Conservation (phyloP, 2,888 invertebrate genomes). For the Psococerastis gibbosa region DNA sequence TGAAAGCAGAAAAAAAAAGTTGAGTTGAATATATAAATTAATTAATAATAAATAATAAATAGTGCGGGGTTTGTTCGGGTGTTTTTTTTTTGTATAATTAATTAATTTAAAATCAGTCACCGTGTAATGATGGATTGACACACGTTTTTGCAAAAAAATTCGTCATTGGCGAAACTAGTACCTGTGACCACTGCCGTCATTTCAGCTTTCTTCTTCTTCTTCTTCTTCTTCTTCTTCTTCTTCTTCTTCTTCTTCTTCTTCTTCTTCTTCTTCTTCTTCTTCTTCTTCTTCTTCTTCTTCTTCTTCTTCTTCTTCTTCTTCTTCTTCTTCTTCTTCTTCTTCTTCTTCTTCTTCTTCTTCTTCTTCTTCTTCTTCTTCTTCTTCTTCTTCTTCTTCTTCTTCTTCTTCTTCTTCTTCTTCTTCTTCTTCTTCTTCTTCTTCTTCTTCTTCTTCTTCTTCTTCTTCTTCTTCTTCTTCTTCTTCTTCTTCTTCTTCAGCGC, state of each 20-base stretch:
- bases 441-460: constrained; percentile 10
- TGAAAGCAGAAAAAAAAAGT: no score
- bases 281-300: not conserved
- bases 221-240: not conserved
- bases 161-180: not conserved
- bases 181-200: not conserved
- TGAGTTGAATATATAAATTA: no score
- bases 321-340: not conserved
- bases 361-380: not conserved
- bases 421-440: constrained; percentile 6
- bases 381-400: constrained; percentile 11
- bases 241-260: not conserved
- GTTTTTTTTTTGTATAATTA: no score
- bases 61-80: no score
- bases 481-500: constrained; percentile 13
- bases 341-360: not conserved
- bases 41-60: no score
- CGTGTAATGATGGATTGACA: constrained; percentile 15
- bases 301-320: constrained; percentile 1
- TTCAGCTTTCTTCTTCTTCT: not conserved
- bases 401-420: no score
- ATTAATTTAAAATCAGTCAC: no score
- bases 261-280: constrained; percentile 1
- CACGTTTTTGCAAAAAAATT: constrained; percentile 13
- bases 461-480: constrained; percentile 7